Evolutionary conservation across 1,140 invertebrate genomes (phyloP).

Genomic region (Lordiphosa clarofinis): DNA sequence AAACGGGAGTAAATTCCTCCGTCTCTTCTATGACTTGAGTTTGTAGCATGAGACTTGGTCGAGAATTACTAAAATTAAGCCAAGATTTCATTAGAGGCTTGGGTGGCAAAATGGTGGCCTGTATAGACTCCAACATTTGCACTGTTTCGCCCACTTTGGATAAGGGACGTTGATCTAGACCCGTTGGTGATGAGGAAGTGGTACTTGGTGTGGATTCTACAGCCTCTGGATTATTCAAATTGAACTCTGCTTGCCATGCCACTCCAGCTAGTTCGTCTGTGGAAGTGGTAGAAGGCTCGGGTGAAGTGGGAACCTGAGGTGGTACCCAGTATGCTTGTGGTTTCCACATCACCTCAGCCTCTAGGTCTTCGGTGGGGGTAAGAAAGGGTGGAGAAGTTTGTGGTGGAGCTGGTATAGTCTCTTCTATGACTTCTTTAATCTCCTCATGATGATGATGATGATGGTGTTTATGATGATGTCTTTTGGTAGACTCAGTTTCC

Average conservation of each 20-base stretch:
- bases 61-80: background rate
- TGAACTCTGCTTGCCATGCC: slow-evolving; percentile 21
- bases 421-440: slow-evolving; percentile 34
- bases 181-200: background rate
- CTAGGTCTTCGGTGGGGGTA: slow-evolving; percentile 44
- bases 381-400: slow-evolving; percentile 40
- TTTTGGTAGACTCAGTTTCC: background rate
- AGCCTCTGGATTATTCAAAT: slow-evolving; percentile 4
- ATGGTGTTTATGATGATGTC: slow-evolving; percentile 33
- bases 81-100: background rate
- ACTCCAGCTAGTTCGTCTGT: slow-evolving; percentile 33
- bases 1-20: slow-evolving; percentile 1
- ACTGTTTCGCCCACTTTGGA: slow-evolving; percentile 5
- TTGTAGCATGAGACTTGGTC: background rate
- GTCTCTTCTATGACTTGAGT: slow-evolving; percentile 12
- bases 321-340: slow-evolving; percentile 21
- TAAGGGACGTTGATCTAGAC: slow-evolving; percentile 3
- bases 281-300: slow-evolving; percentile 11
- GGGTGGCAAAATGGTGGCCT: background rate
- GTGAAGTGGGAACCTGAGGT: slow-evolving; percentile 3
- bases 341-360: slow-evolving; percentile 26
- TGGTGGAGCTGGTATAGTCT: slow-evolving; percentile 47
- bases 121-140: slow-evolving; percentile 2
- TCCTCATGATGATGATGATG: slow-evolving; percentile 32
- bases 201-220: background rate